A percentile compares a stretch with the other conserved stretches of the same genome.
Evolutionary conservation across 2,113 vertebrate genomes (phyloP).

Genomic region (Meriones unguiculatus): DNA sequence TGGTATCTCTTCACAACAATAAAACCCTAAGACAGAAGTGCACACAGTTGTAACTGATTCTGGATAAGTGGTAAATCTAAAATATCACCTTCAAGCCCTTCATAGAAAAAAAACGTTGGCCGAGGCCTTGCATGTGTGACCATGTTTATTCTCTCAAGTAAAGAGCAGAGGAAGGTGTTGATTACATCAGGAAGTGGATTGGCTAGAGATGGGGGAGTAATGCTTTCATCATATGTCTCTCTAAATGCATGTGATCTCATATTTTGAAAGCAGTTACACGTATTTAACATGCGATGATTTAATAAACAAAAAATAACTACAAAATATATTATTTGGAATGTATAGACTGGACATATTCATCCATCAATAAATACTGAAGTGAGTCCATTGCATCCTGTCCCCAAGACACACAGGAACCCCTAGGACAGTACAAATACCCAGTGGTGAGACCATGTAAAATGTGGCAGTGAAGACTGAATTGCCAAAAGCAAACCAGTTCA

Average conservation of each 20-base stretch:
- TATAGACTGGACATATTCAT: neutral
- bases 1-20: neutral
- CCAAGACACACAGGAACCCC: neutral
- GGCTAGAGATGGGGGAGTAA: neutral
- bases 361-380: neutral
- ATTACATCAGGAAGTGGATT: neutral
- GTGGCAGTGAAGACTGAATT: neutral
- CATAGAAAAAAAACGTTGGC: neutral
- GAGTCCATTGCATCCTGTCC: neutral
- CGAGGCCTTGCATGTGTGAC: neutral
- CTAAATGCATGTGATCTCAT: neutral
- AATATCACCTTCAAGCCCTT: neutral
- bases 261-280: neutral
- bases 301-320: neutral
- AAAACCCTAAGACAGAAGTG: neutral
- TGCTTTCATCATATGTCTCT: constrained; percentile 1
- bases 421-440: neutral
- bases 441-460: neutral
- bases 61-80: neutral
- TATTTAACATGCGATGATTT: neutral
- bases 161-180: neutral
- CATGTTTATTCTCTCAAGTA: neutral
- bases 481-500: neutral
- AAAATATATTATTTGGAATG: constrained; percentile 1
- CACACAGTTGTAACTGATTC: neutral